phyloP scores from a whole-genome alignment of 2,888 invertebrate genomes.

The Globia sparganii region DNA sequence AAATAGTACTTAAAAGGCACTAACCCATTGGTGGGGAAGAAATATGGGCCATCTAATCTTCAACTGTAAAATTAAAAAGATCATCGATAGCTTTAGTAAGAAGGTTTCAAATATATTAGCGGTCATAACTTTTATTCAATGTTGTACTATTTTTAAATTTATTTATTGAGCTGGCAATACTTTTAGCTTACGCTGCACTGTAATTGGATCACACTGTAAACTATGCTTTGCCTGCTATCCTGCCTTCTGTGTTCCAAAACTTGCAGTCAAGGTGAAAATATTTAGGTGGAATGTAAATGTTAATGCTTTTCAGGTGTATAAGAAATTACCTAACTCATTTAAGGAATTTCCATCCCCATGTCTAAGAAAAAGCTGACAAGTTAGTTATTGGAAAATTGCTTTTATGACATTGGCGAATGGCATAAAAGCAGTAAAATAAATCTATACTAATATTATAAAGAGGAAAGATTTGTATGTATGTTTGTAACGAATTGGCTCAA shows the following conservation, averaged over 20 bases:
- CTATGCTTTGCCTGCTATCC: neutral
- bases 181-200: slow-evolving; percentile 21
- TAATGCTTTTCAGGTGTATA: too few species aligned
- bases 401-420: too few species aligned
- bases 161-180: slow-evolving; percentile 6
- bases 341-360: too few species aligned
- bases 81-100: slow-evolving; percentile 47
- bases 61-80: slow-evolving; percentile 45
- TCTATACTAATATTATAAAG: too few species aligned
- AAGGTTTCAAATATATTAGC: slow-evolving; percentile 41
- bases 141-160: slow-evolving; percentile 36
- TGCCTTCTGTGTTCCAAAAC: neutral
- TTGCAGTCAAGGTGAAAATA: neutral
- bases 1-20: slow-evolving; percentile 27
- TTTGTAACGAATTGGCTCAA: too few species aligned
- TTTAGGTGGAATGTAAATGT: too few species aligned
- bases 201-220: neutral
- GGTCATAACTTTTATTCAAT: slow-evolving; percentile 37
- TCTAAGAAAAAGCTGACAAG: too few species aligned
- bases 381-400: too few species aligned
- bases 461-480: too few species aligned
- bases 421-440: too few species aligned
- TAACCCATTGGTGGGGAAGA: slow-evolving; percentile 18
- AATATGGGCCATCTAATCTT: slow-evolving; percentile 21
- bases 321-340: too few species aligned